phyloP scores from a whole-genome alignment of 2,797 vertebrate species.

The Pangasius macronema region DNA sequence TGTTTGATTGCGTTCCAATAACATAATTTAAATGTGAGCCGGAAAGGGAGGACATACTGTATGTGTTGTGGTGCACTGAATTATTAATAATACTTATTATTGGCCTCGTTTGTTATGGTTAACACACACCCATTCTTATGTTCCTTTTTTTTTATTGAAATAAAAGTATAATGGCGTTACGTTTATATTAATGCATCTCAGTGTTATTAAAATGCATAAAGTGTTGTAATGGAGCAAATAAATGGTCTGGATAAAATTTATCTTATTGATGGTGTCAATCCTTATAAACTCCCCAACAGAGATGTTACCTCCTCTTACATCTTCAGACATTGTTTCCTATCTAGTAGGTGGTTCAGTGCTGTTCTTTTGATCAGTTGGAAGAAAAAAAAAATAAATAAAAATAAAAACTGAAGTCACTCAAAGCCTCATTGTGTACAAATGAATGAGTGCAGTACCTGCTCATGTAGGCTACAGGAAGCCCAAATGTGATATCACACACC shows the following conservation, averaged over 20 bases:
- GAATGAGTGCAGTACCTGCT: not conserved
- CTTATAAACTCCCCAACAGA: not conserved
- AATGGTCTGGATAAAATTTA: not conserved
- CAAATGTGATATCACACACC: not conserved
- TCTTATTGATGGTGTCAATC: not conserved
- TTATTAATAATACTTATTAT: not conserved
- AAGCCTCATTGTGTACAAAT: not conserved
- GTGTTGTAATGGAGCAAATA: conserved; percentile 17
- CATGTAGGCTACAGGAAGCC: not conserved
- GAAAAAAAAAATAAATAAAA: not conserved
- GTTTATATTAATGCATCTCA: not conserved
- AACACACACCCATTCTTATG: no score
- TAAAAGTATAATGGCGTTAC: not conserved
- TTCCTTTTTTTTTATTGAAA: not conserved
- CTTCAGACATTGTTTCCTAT: not conserved
- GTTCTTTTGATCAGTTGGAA: not conserved
- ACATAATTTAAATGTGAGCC: not conserved
- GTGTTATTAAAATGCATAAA: not conserved
- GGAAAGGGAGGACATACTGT: not conserved
- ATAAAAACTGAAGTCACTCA: not conserved
- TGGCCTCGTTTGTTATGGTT: not conserved
- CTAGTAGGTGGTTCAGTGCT: not conserved
- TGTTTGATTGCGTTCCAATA: not conserved
- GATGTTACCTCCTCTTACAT: not conserved
- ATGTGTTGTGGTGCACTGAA: not conserved